phyloP scores from a whole-genome alignment of 1,140 invertebrate species.

The Cydia pomonella region DNA sequence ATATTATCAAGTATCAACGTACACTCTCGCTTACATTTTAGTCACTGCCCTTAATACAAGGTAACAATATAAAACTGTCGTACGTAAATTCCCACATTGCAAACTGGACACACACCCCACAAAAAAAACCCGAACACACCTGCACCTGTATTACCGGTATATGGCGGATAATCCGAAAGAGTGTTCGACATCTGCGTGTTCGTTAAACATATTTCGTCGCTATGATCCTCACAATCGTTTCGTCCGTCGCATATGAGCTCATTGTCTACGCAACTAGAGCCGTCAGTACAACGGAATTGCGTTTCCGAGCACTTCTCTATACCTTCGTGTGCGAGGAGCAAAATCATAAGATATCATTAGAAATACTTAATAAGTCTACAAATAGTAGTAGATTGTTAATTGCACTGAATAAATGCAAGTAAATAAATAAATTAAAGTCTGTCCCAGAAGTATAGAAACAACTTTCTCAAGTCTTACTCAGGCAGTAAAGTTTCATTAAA shows the following conservation, averaged over 20 bases:
- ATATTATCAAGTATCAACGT: background rate
- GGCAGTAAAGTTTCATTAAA: no score
- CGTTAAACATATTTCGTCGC: conserved; percentile 85
- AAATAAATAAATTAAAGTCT: conserved; percentile 4
- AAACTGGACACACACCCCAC: conserved; percentile 26
- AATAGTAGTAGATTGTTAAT: background rate
- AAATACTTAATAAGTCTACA: background rate
- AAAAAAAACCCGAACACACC: conserved; percentile 36
- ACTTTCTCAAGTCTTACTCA: no score
- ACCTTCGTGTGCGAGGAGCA: conserved; percentile 54
- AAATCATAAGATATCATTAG: conserved; percentile 25
- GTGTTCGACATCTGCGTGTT: conserved; percentile 49
- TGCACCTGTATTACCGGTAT: conserved; percentile 56
- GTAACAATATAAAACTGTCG: background rate
- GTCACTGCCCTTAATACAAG: conserved; percentile 12
- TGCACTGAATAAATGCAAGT: background rate
- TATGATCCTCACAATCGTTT: conserved; percentile 86
- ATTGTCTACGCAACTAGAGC: conserved; percentile 81
- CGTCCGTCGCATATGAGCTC: conserved; percentile 84
- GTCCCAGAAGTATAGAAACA: no score
- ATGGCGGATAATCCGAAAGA: conserved; percentile 42
- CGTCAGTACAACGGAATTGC: conserved; percentile 83
- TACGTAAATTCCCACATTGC: background rate
- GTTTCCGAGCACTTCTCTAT: conserved; percentile 64
- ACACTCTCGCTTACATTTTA: conserved; percentile 15